A percentile compares a stretch with the other conserved stretches of the same genome.
Conservation (phyloP, 2,888 invertebrate genomes). For the Rotaria sp. region DNA sequence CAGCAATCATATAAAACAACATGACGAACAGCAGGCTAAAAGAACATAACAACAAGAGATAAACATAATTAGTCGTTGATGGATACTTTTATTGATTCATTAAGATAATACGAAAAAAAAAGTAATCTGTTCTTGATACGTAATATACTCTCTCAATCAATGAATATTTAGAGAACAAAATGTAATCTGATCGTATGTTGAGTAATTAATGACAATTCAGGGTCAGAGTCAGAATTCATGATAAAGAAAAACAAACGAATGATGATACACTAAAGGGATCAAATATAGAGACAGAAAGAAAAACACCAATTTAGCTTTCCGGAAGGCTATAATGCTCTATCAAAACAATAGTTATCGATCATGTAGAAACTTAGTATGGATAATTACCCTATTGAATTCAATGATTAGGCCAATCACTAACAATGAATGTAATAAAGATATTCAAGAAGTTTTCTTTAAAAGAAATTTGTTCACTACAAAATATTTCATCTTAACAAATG, state of each 20-base stretch:
- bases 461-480: no score
- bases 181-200: background rate
- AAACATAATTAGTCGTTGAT: background rate
- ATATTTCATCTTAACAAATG: no score
- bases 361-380: background rate
- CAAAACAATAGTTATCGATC: background rate
- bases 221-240: no score
- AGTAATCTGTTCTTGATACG: no score
- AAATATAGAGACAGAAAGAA: no score
- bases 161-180: background rate
- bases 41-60: background rate
- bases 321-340: background rate
- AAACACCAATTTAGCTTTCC: background rate
- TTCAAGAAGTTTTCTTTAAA: no score
- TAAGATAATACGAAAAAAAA: no score
- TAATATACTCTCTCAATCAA: no score
- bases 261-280: background rate
- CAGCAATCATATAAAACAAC: conserved; percentile 65
- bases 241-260: background rate
- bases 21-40: conserved; percentile 43
- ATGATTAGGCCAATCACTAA: background rate
- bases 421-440: background rate
- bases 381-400: no score
- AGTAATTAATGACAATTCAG: no score
- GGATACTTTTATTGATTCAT: no score